Evolutionary conservation across 2,797 vertebrate species (phyloP), one percentile per base, ranked within the genome.

Genomic region (Pelodytes ibericus): DNA sequence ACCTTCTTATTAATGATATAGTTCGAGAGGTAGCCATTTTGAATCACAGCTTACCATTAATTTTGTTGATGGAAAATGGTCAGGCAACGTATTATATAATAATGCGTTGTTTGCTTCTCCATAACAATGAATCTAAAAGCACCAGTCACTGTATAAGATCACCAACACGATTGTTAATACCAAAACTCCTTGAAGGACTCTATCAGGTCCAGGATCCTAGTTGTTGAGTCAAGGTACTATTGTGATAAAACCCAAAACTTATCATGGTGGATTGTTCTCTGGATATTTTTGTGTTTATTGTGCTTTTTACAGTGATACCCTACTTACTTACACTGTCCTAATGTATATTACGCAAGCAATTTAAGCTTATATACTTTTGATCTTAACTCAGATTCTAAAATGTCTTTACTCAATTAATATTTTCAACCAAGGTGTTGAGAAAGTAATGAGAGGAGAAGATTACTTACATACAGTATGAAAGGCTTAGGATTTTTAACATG

Each of bases 21-120:
- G 30, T 60, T 73, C 68, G 57, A 71, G 64, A 73, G 64, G 77
- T 74, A 79, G 77, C 26, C 15, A 2, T 31, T 68, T 49, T 30
- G 44, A 68, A 36, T 79, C 57, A 69, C 31, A 47, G 57, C 33
- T 68, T 27, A 31, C 49, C 47, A 62, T 2, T 26, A 58, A 77
- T 72, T 15, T 26, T 29, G 29, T 25, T 24, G 2, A n/a, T 58
- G 36, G 22, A 15, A 57, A 1, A 33, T 25, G 30, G 11, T n/a
- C 15, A 57, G 49, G 27, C 7, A 51, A 53, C 22, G 27, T 44
- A 58, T 58, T n/a, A 47, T 6, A 25, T 2, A 72, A 33, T n/a
- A 30, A 62, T 22, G 36, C 30, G 36, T 13, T 20, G 16, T 27
- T 60, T 33, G 29, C 33, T 39, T 62, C 30, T 16, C 16, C 26